These are phyloP conservation scores for Lumbricus terrestris DNA, from an alignment of 2,888 invertebrate genomes.

Conservation along the genomic window DNA sequence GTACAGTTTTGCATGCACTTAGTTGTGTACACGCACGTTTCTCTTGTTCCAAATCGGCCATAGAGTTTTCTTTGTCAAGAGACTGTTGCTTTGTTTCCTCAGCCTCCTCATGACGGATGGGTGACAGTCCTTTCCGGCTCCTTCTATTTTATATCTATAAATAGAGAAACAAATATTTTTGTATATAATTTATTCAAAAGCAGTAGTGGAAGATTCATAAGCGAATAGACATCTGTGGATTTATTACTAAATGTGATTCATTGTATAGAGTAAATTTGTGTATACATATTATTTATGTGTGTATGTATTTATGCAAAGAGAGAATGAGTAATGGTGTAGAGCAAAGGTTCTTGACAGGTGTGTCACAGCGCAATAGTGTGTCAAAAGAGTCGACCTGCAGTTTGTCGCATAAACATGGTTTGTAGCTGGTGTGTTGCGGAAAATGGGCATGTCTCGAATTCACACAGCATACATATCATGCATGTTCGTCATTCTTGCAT, in stretches of 20 bases:
- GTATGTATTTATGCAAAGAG: neutral
- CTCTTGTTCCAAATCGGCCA: neutral
- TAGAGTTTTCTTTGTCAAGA: neutral
- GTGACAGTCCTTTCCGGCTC: neutral
- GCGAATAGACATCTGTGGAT: neutral
- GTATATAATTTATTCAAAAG: too few relatives aligned
- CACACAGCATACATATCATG: too few relatives aligned
- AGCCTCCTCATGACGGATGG: too few relatives aligned
- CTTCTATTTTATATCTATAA: neutral
- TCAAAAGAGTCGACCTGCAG: too few relatives aligned
- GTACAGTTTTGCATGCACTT: neutral
- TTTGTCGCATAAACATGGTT: too few relatives aligned
- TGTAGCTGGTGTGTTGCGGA: too few relatives aligned
- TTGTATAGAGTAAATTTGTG: neutral
- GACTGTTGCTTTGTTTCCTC: neutral
- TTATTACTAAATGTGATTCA: neutral
- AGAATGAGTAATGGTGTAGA: too few relatives aligned
- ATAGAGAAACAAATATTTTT: neutral
- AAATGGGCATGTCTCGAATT: too few relatives aligned
- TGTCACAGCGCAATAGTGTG: too few relatives aligned
- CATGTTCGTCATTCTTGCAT: too few relatives aligned
- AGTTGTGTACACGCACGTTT: neutral
- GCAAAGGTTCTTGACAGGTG: too few relatives aligned
- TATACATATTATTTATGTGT: neutral
- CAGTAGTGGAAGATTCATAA: neutral